phyloP scores from a whole-genome alignment of 2,113 vertebrate genomes.

The Dryoscopus gambensis region DNA sequence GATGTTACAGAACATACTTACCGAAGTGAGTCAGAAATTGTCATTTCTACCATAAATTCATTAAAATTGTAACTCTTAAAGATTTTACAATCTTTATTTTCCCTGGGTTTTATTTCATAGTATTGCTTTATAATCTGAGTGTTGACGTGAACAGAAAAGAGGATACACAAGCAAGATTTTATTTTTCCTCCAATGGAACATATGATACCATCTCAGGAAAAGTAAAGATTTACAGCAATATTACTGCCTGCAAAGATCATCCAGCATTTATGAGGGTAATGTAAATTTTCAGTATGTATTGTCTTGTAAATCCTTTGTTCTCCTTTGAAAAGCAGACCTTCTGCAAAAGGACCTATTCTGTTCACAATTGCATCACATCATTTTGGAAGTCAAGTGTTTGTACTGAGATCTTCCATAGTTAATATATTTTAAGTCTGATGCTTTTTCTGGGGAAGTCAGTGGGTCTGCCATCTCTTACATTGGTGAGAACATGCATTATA shows the following conservation, averaged over 20 bases:
- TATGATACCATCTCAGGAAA: conserved; percentile 77
- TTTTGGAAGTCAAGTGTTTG: neutral
- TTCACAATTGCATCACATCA: neutral
- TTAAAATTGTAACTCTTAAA: neutral
- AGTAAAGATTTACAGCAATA: conserved; percentile 63
- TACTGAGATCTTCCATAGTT: neutral
- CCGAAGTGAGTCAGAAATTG: neutral
- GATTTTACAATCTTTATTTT: neutral
- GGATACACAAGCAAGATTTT: conserved; percentile 84
- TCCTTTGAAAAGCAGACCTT: neutral
- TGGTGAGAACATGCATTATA: neutral
- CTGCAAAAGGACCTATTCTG: neutral
- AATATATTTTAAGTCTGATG: neutral
- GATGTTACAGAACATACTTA: neutral
- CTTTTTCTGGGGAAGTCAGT: neutral
- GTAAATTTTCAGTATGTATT: neutral
- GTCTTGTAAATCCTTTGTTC: neutral
- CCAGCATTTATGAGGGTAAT: conserved; percentile 88
- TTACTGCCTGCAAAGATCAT: conserved; percentile 74
- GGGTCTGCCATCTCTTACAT: neutral
- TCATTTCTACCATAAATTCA: neutral
- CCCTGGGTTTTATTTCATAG: conserved; percentile 64
- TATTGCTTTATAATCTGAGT: conserved; percentile 87
- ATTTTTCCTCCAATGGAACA: conserved; percentile 86
- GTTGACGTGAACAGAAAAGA: conserved; percentile 84